A percentile compares a stretch with the other conserved stretches of the same genome.
These are phyloP conservation scores for Drosophila nr. fundita DNA, from an alignment of 2,888 invertebrate genomes.

Conservation along the genomic window DNA sequence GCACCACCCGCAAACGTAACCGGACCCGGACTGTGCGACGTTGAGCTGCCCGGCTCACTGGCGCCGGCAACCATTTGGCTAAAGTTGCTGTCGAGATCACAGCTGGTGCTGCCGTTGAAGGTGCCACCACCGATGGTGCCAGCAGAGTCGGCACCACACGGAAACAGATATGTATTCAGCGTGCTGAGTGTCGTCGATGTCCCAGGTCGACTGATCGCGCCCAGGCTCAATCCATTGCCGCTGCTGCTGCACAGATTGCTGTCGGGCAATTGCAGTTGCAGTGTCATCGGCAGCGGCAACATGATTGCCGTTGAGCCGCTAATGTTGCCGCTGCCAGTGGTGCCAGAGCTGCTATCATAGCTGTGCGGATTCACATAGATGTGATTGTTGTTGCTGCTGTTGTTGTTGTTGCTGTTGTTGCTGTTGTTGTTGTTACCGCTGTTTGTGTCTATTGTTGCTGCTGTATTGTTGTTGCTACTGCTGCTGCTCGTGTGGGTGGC, in stretches of 20 bases:
- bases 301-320: conserved; percentile 76
- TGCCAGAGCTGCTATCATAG: conserved; percentile 81
- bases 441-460: conserved; percentile 65
- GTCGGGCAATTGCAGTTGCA: conserved; percentile 41
- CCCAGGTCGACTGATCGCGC: conserved; percentile 61
- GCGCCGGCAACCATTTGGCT: conserved; percentile 84
- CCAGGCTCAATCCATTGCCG: conserved; percentile 52
- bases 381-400: conserved; percentile 80
- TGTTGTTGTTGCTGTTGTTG: conserved; percentile 36
- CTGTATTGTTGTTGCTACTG: conserved; percentile 45
- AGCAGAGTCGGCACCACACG: conserved; percentile 79
- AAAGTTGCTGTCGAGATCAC: conserved; percentile 83
- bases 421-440: conserved; percentile 44
- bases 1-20: background rate
- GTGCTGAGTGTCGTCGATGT: conserved; percentile 83
- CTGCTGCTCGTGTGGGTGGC: conserved; percentile 29
- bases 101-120: conserved; percentile 80
- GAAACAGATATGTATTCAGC: conserved; percentile 84
- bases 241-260: conserved; percentile 43
- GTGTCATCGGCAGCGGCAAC: conserved; percentile 55
- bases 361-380: conserved; percentile 84
- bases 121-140: conserved; percentile 78
- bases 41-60: conserved; percentile 59
- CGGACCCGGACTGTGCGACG: conserved; percentile 43
- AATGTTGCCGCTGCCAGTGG: conserved; percentile 71